Evolutionary conservation across 2,888 invertebrate species (phyloP), one percentile per base, ranked within the genome.

Genomic region (Augiades crinisus): DNA sequence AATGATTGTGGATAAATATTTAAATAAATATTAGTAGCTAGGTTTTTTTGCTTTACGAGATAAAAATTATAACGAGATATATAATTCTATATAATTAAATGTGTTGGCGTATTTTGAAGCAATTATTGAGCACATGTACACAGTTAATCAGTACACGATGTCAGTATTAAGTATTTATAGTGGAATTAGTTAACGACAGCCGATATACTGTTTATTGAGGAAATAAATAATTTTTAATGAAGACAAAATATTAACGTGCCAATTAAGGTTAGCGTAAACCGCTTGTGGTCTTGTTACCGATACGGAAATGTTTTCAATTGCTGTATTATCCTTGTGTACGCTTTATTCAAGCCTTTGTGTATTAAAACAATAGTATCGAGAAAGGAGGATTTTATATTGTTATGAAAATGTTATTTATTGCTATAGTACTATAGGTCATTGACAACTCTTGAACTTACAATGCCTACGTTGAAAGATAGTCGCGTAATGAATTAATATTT

Each of bases 311-410:
- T 64, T 63, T 64, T 60, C 60, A 37, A 50, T 60, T 47, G 10
- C 33, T 30, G 54, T 55, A 54, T 64, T 75, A 68, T 68, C 65
- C 70, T 67, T 62, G 51, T 65, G 60, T 55, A 53, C 53, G 56
- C 57, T 59, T 63, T 65, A 47, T 37, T 38, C 7, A n/a, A 22
- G 5, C 2, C 21, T 13, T 37, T 27, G 27, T 27, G 10, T 19
- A 19, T 1, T 10, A 27, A n/a, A 24, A n/a, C 27, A 27, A 10
- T 24, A 8, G n/a, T 24, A 5, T 24, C n/a, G 8, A 5, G 24
- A n/a, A 24, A 24, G 24, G 24, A n/a, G n/a, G n/a, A n/a, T n/a
- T n/a, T n/a, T n/a, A n/a, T n/a, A n/a, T n/a, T n/a, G n/a, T n/a
- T n/a, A n/a, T n/a, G n/a, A n/a, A n/a, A n/a, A n/a, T n/a, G n/a